phyloP scores from a whole-genome alignment of 1,140 invertebrate genomes.

The Drosophila pruinosa region DNA sequence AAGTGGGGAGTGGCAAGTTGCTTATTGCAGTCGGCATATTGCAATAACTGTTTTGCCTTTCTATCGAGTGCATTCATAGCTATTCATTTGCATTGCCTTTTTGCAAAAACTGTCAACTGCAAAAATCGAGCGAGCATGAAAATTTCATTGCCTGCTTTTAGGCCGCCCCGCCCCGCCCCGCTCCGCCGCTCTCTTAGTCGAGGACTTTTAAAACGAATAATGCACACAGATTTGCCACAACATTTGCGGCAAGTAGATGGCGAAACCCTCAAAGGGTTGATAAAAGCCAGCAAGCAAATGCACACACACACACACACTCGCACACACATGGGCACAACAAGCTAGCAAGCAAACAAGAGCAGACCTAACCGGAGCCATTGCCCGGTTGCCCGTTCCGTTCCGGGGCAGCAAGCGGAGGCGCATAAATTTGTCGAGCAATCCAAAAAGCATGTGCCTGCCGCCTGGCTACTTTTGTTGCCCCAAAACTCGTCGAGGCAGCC shows the following conservation, averaged over 20 bases:
- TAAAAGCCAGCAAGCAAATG: constrained; percentile 19
- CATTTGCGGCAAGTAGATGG: not conserved
- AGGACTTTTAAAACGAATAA: constrained; percentile 36
- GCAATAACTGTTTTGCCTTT: not conserved
- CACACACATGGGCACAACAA: not conserved
- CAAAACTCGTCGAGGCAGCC: not conserved
- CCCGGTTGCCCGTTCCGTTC: constrained; percentile 24
- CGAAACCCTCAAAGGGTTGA: constrained; percentile 28
- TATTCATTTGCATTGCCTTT: constrained; percentile 36
- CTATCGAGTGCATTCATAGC: constrained; percentile 35
- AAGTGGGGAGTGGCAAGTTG: not conserved
- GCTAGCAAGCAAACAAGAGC: constrained; percentile 2
- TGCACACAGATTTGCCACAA: constrained; percentile 28
- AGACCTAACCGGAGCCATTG: constrained; percentile 33
- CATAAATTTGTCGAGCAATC: constrained; percentile 54
- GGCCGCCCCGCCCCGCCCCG: constrained; percentile 1
- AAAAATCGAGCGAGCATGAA: constrained; percentile 47
- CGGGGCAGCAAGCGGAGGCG: constrained; percentile 29
- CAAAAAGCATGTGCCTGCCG: constrained; percentile 44
- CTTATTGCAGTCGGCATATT: not conserved
- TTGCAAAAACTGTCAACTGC: constrained; percentile 43
- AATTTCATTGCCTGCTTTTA: constrained; percentile 53
- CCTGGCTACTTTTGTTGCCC: constrained; percentile 41
- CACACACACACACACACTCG: not conserved
- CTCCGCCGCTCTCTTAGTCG: not conserved